Evolutionary conservation across 2,113 vertebrate species (phyloP).

Genomic region (Cryptotis parvus): DNA sequence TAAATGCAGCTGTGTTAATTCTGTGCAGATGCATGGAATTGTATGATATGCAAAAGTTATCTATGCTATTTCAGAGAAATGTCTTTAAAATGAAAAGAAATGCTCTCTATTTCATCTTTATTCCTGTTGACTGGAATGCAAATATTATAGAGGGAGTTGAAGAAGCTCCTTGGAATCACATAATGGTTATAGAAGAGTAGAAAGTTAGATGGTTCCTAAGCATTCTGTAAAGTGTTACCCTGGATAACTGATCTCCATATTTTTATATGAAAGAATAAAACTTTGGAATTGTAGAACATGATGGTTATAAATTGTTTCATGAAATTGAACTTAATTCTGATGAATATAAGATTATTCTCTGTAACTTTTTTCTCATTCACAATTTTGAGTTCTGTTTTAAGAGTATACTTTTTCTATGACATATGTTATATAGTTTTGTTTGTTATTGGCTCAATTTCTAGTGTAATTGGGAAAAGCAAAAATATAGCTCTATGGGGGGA

Average conservation of each 20-base stretch:
- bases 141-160: not conserved
- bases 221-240: not conserved
- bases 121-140: not conserved
- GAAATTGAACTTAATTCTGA: constrained; percentile 19
- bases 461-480: constrained; percentile 25
- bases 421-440: not conserved
- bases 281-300: not conserved
- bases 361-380: not conserved
- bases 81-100: not conserved
- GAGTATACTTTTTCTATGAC: not conserved
- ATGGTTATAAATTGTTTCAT: not conserved
- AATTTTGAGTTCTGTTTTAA: not conserved
- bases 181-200: not conserved
- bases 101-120: not conserved
- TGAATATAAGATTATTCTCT: not conserved
- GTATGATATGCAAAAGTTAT: not conserved
- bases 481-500: not conserved
- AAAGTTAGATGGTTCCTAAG: not conserved
- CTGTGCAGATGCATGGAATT: not conserved
- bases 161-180: not conserved
- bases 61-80: not conserved
- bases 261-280: constrained; percentile 6
- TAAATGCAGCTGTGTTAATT: not conserved
- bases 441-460: not conserved
- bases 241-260: not conserved